phyloP scores from a whole-genome alignment of 2,113 vertebrate genomes.

The Lophochroa leadbeateri region DNA sequence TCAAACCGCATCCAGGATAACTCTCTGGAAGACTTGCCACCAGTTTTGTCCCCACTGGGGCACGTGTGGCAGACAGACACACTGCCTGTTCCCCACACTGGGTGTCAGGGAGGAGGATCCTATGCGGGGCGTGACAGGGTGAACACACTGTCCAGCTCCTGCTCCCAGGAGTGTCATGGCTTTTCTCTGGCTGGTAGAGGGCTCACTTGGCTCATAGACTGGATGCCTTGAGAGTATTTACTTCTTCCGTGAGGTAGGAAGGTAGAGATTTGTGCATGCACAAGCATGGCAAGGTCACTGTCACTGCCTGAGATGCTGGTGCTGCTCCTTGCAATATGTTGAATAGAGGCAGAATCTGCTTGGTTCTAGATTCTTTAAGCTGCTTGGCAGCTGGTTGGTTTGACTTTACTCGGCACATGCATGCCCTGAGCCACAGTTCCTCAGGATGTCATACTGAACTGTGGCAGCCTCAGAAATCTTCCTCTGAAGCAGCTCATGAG shows the following conservation, averaged over 20 bases:
- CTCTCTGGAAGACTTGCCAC: not conserved
- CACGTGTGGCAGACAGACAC: not conserved
- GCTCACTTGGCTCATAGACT: not conserved
- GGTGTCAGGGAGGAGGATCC: not conserved
- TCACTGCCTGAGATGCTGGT: not conserved
- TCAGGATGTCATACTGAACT: not conserved
- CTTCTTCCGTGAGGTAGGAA: not conserved
- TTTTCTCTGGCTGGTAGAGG: not conserved
- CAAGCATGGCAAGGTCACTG: not conserved
- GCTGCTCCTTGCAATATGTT: not conserved
- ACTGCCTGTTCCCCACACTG: accelerated
- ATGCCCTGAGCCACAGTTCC: not conserved
- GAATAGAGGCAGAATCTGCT: not conserved
- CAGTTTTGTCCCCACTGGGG: not conserved
- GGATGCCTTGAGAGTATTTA: not conserved
- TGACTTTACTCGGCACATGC: not conserved
- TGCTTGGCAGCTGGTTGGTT: not conserved
- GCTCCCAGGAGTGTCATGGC: not conserved
- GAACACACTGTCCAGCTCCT: accelerated
- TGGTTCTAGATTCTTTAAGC: not conserved
- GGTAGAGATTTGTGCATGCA: not conserved
- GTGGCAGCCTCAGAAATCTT: not conserved
- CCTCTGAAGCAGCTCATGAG: not conserved
- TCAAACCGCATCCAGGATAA: not conserved
- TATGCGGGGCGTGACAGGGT: accelerated